Evolutionary conservation across 1,140 invertebrate species (phyloP), one percentile per base, ranked within the genome.

Genomic region (Parapsyche elsis): DNA sequence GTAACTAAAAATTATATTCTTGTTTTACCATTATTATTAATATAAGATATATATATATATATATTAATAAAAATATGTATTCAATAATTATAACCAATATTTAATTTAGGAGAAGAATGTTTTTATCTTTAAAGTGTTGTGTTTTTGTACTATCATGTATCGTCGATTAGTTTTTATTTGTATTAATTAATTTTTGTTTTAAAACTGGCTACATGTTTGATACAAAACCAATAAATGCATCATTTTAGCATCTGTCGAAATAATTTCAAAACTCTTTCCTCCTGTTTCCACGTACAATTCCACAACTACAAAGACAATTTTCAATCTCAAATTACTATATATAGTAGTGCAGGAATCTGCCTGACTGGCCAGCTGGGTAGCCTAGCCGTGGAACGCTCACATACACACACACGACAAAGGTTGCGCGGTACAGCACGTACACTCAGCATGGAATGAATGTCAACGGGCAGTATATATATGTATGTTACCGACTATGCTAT

Each of bases 51-150:
- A 82, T 71, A 74, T 59, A 80, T 82, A 82, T 73, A 76, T 64
- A 79, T 78, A 83, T 83, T 71, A 80, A 83, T 83, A 78, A 76
- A 80, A 64, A 80, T 80, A 79, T 73, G 57, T 77, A 78, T 76
- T 80, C 46, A 79, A 79, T 82, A 80, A 82, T 77, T 79, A 77
- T 80, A 82, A 82, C 76, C 81, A 64, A 38, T 74, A 82, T 67
- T 75, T 71, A 76, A 80, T 76, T 46, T 83, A 83, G 78, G 78
- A 79, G 76, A 83, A 70, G 78, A 64, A 83, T 83, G 79, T 80
- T 80, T 83, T 83, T 83, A 83, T 83, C 79, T 83, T 82, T 80
- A 82, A 82, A 82, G 79, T 83, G 79, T 83, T 83, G 81, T 83
- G 81, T 83, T 83, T 79, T 83, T 80, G 81, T 83, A 83, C 81